Evolutionary conservation across 2,888 invertebrate genomes (phyloP).

Genomic region (Chesias legatella): DNA sequence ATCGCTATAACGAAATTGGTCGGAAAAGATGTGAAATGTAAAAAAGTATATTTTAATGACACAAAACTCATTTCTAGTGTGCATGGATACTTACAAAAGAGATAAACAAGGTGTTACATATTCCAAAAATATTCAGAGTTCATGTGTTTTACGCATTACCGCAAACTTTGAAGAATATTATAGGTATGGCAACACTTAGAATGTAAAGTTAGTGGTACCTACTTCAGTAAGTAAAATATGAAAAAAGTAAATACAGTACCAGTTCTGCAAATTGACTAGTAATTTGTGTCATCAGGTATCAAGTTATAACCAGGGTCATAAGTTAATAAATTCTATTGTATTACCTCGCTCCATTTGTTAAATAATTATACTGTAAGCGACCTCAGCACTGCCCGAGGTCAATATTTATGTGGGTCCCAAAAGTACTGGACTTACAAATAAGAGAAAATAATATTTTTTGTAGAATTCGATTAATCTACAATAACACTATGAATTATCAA

Average conservation of each 20-base stretch:
- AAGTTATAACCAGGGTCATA: constrained; percentile 17
- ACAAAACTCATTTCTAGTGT: no score
- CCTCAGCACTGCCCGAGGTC: constrained; percentile 7
- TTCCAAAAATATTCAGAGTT: no score
- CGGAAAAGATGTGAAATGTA: no score
- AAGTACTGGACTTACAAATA: constrained; percentile 45
- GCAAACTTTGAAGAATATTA: no score
- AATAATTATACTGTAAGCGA: no score
- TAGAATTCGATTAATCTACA: constrained; percentile 43
- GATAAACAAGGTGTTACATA: no score
- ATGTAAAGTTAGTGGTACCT: constrained; percentile 1
- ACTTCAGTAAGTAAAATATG: constrained; percentile 39
- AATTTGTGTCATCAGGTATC: constrained; percentile 32
- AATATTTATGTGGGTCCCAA: constrained; percentile 28
- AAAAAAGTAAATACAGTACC: constrained; percentile 40
- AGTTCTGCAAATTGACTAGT: constrained; percentile 48
- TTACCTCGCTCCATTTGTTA: not conserved
- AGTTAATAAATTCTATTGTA: constrained; percentile 17
- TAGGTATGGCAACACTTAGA: no score
- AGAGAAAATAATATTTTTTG: constrained; percentile 34
- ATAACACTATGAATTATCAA: constrained; percentile 28
- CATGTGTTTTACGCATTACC: no score
- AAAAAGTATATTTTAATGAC: no score
- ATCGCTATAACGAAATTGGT: no score
- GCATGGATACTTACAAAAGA: no score